phyloP scores from a whole-genome alignment of 1,140 invertebrate species.

The Gonioctena quinquepunctata region DNA sequence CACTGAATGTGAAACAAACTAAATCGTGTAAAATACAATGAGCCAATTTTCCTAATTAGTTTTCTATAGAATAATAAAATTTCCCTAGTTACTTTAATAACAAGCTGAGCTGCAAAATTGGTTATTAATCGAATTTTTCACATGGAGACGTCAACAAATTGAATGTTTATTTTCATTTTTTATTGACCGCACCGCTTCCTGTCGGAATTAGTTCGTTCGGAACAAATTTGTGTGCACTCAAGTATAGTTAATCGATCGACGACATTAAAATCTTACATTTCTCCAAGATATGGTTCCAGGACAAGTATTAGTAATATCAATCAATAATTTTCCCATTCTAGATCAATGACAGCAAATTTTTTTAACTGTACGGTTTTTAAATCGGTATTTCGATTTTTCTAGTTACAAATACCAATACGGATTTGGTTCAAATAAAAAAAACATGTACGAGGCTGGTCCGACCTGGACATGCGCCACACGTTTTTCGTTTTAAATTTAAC shows the following conservation, averaged over 20 bases:
- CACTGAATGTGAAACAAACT: background rate
- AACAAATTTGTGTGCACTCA: background rate
- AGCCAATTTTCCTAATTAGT: background rate
- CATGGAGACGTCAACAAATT: background rate
- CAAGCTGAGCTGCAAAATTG: background rate
- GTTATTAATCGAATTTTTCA: background rate
- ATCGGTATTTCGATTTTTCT: background rate
- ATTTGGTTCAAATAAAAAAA: no score
- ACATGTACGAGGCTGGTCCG: no score
- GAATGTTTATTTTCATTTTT: background rate
- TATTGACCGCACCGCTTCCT: background rate
- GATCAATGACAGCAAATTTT: no score
- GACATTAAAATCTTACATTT: background rate
- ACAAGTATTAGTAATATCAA: no score
- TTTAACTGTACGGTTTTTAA: background rate
- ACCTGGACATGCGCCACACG: no score
- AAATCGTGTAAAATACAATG: background rate
- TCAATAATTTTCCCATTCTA: no score
- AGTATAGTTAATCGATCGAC: background rate
- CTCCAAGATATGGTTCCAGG: no score
- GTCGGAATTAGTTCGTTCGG: background rate
- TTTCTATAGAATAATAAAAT: background rate
- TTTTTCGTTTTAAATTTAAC: no score
- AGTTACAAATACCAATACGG: background rate
- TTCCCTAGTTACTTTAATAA: constrained; percentile 1